Evolutionary conservation across 2,888 invertebrate genomes (phyloP).

Genomic region (Frankliniella fusca): DNA sequence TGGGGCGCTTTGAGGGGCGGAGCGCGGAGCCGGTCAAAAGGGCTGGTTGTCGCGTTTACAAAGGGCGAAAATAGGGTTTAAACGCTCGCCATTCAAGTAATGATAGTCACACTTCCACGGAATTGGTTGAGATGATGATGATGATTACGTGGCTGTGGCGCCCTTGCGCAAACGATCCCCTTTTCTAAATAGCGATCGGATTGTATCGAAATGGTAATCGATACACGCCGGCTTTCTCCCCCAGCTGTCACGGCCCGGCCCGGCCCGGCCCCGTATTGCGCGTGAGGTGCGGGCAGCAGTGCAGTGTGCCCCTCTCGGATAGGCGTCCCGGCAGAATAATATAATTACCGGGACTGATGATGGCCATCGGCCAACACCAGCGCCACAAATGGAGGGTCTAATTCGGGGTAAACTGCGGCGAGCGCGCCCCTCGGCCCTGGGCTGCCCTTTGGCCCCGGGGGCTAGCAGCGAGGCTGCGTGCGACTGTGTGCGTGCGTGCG

Average conservation of each 20-base stretch:
- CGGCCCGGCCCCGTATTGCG: too few species aligned
- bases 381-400: conserved; percentile 13
- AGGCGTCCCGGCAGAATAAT: too few species aligned
- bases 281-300: too few species aligned
- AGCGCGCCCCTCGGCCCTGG: not conserved
- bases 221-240: not conserved
- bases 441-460: not conserved
- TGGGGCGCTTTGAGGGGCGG: too few species aligned
- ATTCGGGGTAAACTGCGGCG: conserved; percentile 18
- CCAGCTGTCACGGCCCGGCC: not conserved
- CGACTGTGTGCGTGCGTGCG: not conserved
- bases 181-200: too few species aligned
- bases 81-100: not conserved
- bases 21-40: not conserved
- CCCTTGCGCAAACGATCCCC: not conserved
- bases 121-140: too few species aligned
- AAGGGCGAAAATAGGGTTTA: not conserved
- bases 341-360: not conserved
- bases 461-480: not conserved
- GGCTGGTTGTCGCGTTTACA: not conserved
- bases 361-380: conserved; percentile 16
- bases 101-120: not conserved
- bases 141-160: too few species aligned
- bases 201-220: too few species aligned
- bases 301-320: too few species aligned